A percentile compares a stretch with the other conserved stretches of the same genome.
Evolutionary conservation across 2,113 vertebrate genomes (phyloP).

Genomic region (Burhinus bistriatus): DNA sequence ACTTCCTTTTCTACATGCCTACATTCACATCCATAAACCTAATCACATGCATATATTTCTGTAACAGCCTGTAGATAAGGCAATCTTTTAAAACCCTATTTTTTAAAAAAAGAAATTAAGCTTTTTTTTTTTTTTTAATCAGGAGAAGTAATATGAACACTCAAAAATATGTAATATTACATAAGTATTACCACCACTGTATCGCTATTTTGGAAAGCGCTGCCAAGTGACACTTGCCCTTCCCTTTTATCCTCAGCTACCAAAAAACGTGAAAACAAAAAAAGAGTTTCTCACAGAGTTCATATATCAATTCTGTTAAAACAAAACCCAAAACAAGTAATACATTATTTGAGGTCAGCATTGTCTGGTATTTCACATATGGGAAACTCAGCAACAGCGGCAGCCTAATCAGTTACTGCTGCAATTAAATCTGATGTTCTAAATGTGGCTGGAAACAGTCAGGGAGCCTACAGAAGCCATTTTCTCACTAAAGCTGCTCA

Average conservation of each 20-base stretch:
- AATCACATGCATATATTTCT: neutral
- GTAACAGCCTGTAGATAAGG: neutral
- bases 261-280: neutral
- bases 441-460: neutral
- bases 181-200: neutral
- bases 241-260: neutral
- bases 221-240: neutral
- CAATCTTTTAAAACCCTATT: neutral
- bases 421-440: neutral
- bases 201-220: neutral
- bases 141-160: neutral
- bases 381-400: neutral
- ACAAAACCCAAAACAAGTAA: neutral
- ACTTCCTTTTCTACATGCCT: neutral
- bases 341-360: neutral
- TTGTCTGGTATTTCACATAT: neutral
- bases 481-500: neutral
- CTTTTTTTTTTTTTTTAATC: too few species aligned
- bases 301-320: neutral
- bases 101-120: neutral
- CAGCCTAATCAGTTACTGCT: neutral
- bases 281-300: neutral
- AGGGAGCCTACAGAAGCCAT: neutral
- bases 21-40: neutral
- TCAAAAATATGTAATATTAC: neutral